Evolutionary conservation across 2,888 invertebrate species (phyloP).

Genomic region (Falcaria lacertinaria): DNA sequence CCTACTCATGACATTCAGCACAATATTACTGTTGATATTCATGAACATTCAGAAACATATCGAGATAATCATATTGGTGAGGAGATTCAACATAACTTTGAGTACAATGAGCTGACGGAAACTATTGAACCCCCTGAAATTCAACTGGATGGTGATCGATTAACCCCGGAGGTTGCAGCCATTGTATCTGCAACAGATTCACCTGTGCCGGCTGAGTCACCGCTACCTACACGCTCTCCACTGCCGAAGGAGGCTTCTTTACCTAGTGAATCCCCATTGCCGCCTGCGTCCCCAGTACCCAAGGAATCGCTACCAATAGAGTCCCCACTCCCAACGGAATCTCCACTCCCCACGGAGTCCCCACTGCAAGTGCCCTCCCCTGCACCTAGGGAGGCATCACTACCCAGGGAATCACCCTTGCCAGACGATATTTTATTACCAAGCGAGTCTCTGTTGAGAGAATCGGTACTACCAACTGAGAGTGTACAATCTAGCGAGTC

Average conservation of each 20-base stretch:
- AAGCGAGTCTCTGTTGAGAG: slow-evolving; percentile 17
- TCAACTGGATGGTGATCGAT: slow-evolving; percentile 19
- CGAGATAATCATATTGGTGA: not conserved
- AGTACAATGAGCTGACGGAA: not conserved
- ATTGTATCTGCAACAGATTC: slow-evolving; percentile 13
- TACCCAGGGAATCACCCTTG: slow-evolving; percentile 13
- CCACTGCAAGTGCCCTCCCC: slow-evolving; percentile 8
- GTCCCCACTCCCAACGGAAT: slow-evolving; percentile 18
- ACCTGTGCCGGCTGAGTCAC: slow-evolving; percentile 18
- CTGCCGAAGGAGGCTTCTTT: too few species aligned
- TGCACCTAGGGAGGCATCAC: slow-evolving; percentile 5
- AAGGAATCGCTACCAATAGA: slow-evolving; percentile 18
- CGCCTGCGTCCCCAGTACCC: slow-evolving; percentile 25
- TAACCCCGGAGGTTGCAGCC: slow-evolving; percentile 7
- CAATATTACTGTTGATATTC: slow-evolving; percentile 33
- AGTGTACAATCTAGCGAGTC: slow-evolving; percentile 22
- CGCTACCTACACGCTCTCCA: slow-evolving; percentile 18
- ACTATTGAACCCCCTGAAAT: slow-evolving; percentile 11
- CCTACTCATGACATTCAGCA: slow-evolving; percentile 22
- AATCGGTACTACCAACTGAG: slow-evolving; percentile 25
- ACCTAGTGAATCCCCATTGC: slow-evolving; percentile 12
- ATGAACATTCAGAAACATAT: slow-evolving; percentile 24
- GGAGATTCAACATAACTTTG: not conserved
- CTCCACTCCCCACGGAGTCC: slow-evolving; percentile 16
- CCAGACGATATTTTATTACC: slow-evolving; percentile 27